These are phyloP conservation scores for Gambusia holbrooki DNA, from an alignment of 2,113 vertebrate species.

Conservation along the genomic window DNA sequence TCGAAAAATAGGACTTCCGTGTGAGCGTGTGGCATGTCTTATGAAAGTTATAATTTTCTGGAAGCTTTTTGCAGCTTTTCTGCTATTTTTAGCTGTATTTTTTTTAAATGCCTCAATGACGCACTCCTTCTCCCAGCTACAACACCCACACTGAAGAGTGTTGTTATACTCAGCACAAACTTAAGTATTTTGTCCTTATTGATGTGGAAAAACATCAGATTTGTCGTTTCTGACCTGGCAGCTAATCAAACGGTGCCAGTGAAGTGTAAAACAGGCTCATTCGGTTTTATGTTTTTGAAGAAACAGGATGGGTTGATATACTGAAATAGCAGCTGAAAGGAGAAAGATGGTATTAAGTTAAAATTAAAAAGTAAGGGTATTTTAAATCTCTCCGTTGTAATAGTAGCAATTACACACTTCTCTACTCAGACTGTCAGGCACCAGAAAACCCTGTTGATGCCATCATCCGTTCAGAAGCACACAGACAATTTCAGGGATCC, in stretches of 20 bases:
- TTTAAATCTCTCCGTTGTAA: neutral
- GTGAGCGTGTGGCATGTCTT: no score
- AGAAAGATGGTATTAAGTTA: neutral
- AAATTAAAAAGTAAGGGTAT: neutral
- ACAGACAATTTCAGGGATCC: neutral
- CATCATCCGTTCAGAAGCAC: neutral
- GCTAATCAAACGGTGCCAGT: neutral
- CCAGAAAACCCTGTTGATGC: neutral
- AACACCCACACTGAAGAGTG: neutral
- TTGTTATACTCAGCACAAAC: neutral
- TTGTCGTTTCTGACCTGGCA: neutral
- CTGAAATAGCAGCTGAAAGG: neutral
- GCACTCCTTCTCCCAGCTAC: neutral
- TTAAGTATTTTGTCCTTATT: neutral
- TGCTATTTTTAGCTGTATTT: no score
- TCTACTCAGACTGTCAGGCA: neutral
- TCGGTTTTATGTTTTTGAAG: slow-evolving; percentile 38
- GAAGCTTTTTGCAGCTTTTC: no score
- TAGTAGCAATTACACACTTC: neutral
- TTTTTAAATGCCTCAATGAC: no score
- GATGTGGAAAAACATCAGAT: neutral
- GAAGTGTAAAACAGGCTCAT: neutral
- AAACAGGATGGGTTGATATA: slow-evolving; percentile 26
- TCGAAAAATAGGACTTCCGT: no score
- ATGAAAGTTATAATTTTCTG: no score